Evolutionary conservation across 2,797 vertebrate species (phyloP), one percentile per base, ranked within the genome.

Genomic region (Betta splendens): DNA sequence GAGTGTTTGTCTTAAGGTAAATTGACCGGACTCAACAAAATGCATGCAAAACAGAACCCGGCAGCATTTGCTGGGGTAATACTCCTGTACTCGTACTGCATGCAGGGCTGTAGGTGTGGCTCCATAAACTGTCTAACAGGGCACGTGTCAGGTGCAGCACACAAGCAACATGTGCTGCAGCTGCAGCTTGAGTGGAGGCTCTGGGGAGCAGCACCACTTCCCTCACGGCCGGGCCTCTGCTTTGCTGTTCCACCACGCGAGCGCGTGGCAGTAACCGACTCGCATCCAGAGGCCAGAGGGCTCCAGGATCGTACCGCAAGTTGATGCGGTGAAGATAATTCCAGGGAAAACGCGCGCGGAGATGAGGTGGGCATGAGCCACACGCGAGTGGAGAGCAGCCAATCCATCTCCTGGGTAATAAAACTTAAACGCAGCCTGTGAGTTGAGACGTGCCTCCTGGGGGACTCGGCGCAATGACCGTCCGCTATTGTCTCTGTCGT

Each of bases 401-500:
- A 76, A 61, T 75, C 75, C 59, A 66, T 77, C 75, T 84, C 67
- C 28, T 23, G 56, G 78, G 80, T 78, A 81, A 87, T 89, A 87
- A 89, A 88, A 86, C 68, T 69, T 87, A 89, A 88, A 84, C 69
- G 69, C 74, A 73, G 77, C 47, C 77, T n/a, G 2, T 50, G 71
- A 68, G 74, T 69, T 23, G 35, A 83, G 81, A 82, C 75, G 46
- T 76, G 68, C 74, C 83, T 76, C 60, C 59, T 18, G 83, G 77
- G 75, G 58, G 39, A 69, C 59, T 69, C 26, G 46, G 70, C 63
- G 74, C 46, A 76, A 21, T 58, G 69, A 65, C 55, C 49, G 74
- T 78, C 82, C 52, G 7, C 75, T 69, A 71, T 83, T 85, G 84
- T 88, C 74, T 80, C 49, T 64, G 54, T 74, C 76, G 48, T 83